Evolutionary conservation across 2,888 invertebrate genomes (phyloP).

Genomic region (Mactromeris polynyma): DNA sequence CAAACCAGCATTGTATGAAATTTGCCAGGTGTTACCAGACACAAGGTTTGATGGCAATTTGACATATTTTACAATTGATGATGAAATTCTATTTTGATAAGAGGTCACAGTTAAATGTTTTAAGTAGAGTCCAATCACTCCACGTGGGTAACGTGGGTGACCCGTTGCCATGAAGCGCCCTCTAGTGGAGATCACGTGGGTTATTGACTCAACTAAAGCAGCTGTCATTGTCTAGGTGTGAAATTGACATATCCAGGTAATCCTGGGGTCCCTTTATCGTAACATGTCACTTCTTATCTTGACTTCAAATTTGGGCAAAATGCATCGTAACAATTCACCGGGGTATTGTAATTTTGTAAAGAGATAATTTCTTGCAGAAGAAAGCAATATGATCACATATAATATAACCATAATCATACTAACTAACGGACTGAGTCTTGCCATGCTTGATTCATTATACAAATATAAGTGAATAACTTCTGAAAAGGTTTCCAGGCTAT

Average conservation of each 20-base stretch:
- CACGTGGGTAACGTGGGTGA: slow-evolving; percentile 16
- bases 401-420: too few relatives aligned
- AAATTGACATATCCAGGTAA: slow-evolving; percentile 1
- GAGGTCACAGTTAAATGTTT: not conserved
- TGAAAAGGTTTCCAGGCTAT: too few relatives aligned
- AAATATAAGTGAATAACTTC: too few relatives aligned
- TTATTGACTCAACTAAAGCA: slow-evolving; percentile 8
- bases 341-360: not conserved
- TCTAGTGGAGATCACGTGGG: slow-evolving; percentile 11
- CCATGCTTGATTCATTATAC: too few relatives aligned
- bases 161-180: slow-evolving; percentile 11
- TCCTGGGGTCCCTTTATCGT: slow-evolving; percentile 13
- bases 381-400: too few relatives aligned
- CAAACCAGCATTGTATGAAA: not conserved
- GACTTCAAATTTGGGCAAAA: not conserved
- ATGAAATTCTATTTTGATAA: not conserved
- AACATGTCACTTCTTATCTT: not conserved
- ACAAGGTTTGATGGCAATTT: not conserved
- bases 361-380: too few relatives aligned
- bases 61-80: not conserved
- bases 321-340: not conserved
- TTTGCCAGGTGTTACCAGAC: not conserved
- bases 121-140: slow-evolving; percentile 8
- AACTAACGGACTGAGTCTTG: too few relatives aligned
- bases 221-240: slow-evolving; percentile 22